These are phyloP conservation scores for Marisa cornuarietis DNA, from an alignment of 1,140 invertebrate species.

Conservation along the genomic window DNA sequence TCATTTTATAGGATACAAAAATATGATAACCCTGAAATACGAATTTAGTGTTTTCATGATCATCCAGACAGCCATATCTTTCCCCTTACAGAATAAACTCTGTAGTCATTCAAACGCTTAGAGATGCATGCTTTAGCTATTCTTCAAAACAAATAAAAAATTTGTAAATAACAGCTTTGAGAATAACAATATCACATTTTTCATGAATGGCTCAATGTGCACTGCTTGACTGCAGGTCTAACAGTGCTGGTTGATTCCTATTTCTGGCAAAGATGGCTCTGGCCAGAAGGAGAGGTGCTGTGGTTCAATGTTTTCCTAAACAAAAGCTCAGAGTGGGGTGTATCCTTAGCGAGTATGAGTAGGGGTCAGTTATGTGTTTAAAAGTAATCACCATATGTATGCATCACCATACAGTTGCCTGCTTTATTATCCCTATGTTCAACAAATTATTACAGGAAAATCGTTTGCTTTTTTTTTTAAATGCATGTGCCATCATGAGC, in stretches of 20 bases:
- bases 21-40: not conserved
- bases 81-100: not conserved
- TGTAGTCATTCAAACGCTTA: not conserved
- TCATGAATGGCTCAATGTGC: no score
- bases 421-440: not conserved
- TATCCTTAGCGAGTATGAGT: slow-evolving; percentile 77
- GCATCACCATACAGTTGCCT: not conserved
- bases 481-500: no score
- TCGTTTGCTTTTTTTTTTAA: no score
- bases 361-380: not conserved
- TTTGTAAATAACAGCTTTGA: not conserved
- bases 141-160: not conserved
- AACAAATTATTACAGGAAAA: no score
- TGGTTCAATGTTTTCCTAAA: slow-evolving; percentile 96
- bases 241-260: slow-evolving; percentile 89
- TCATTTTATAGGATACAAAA: not conserved
- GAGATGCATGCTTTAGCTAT: not conserved
- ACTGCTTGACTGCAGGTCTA: slow-evolving; percentile 60
- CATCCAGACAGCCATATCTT: not conserved
- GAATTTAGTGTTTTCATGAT: not conserved
- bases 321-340: slow-evolving; percentile 95
- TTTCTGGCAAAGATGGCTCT: slow-evolving; percentile 89
- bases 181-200: no score
- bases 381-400: not conserved
- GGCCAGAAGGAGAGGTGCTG: slow-evolving; percentile 98